Evolutionary conservation across 2,797 vertebrate species (phyloP).

Genomic region (Triplophysa bombifrons): DNA sequence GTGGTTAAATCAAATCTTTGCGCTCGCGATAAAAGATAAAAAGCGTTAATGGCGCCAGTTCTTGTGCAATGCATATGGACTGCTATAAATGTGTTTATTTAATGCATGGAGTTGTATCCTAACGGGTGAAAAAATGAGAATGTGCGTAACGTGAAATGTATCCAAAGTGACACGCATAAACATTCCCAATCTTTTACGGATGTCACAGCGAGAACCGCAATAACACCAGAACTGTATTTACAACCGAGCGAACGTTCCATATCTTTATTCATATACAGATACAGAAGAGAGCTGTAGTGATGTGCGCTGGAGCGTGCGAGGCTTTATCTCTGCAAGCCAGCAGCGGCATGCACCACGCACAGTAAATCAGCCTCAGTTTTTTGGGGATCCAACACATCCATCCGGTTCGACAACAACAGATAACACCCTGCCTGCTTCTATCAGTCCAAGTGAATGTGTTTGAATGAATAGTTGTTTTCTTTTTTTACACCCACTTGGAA

Average conservation of each 20-base stretch:
- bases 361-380: slow-evolving; percentile 1
- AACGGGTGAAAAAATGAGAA: not conserved
- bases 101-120: not conserved
- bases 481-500: slow-evolving; percentile 17
- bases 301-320: slow-evolving; percentile 14
- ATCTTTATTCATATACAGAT: slow-evolving; percentile 21
- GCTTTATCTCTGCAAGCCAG: slow-evolving; percentile 41
- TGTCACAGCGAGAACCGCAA: slow-evolving; percentile 1
- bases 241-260: not conserved
- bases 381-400: not conserved
- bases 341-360: slow-evolving; percentile 5
- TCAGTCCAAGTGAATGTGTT: slow-evolving; percentile 23
- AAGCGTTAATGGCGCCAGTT: not conserved
- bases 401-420: slow-evolving; percentile 33
- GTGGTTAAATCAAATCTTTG: slow-evolving; percentile 11
- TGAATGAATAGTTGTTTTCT: slow-evolving; percentile 2
- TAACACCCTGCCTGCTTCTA: slow-evolving; percentile 31
- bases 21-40: not conserved
- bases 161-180: not conserved
- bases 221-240: not conserved
- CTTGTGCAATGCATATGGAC: not conserved
- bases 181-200: not conserved
- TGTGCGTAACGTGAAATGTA: not conserved
- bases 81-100: not conserved
- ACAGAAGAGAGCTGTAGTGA: slow-evolving; percentile 8